Conservation (phyloP, 2,113 vertebrate species). For the Siphamia tubifer region DNA sequence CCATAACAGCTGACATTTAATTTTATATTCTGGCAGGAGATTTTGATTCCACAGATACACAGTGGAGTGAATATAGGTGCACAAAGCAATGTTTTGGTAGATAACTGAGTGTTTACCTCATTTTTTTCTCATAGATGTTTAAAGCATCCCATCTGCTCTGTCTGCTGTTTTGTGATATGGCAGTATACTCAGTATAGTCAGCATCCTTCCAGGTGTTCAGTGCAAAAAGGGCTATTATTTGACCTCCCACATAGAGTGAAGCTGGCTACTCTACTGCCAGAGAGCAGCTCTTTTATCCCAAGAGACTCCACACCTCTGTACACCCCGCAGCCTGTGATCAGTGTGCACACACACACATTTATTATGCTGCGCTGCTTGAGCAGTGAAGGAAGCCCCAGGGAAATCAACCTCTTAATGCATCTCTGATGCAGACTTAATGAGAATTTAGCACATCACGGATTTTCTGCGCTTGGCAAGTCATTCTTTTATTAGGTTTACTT, state of each 20-base stretch:
- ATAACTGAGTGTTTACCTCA: constrained; percentile 30
- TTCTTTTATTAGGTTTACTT: constrained; percentile 71
- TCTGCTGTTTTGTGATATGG: constrained; percentile 4
- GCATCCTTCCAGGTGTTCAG: constrained; percentile 50
- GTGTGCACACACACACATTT: constrained; percentile 52
- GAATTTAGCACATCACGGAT: constrained; percentile 79
- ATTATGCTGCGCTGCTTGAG: constrained; percentile 70
- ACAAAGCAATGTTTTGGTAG: constrained; percentile 1
- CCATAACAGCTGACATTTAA: neutral
- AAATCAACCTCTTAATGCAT: constrained; percentile 82
- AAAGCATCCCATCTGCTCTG: constrained; percentile 46
- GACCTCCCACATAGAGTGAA: constrained; percentile 46
- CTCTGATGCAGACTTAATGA: constrained; percentile 81
- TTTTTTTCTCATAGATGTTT: constrained; percentile 2
- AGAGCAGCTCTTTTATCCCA: constrained; percentile 37
- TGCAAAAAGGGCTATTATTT: constrained; percentile 22
- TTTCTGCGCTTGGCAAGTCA: constrained; percentile 60
- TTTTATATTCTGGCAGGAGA: neutral
- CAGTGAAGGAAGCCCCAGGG: constrained; percentile 56
- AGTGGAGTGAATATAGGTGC: neutral
- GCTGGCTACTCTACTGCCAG: constrained; percentile 28
- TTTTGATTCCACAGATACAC: neutral
- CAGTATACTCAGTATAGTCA: constrained; percentile 23
- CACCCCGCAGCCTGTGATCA: constrained; percentile 37
- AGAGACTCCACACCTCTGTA: constrained; percentile 42